A percentile compares a stretch with the other conserved stretches of the same genome.
phyloP scores from a whole-genome alignment of 92 coral and sea anemone genomes.

The Anthopleura xanthogrammica region DNA sequence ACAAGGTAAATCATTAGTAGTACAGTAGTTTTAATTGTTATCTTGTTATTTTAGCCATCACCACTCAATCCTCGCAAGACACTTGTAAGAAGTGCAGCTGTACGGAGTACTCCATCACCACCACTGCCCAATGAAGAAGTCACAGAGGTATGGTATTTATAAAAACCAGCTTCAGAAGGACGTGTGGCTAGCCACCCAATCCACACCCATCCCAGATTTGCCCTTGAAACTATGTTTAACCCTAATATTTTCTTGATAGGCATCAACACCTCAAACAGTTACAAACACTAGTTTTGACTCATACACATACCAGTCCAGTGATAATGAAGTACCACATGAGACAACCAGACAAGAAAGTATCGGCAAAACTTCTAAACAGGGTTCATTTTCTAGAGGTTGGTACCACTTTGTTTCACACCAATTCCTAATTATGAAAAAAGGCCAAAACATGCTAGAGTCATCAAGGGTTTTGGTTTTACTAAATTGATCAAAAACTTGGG shows the following conservation, averaged over 20 bases:
- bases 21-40: not conserved
- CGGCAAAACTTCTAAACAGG: conserved; percentile 54
- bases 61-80: conserved; percentile 52
- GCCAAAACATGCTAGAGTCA: too few relatives aligned
- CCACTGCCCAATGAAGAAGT: conserved; percentile 68
- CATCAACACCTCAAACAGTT: conserved; percentile 32
- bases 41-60: conserved; percentile 11
- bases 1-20: too few relatives aligned
- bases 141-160: conserved; percentile 37
- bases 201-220: too few relatives aligned
- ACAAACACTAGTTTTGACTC: conserved; percentile 77
- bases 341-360: conserved; percentile 63
- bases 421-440: not conserved
- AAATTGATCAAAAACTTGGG: too few relatives aligned
- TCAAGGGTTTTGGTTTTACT: too few relatives aligned
- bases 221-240: too few relatives aligned
- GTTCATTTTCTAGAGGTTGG: conserved; percentile 80
- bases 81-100: conserved; percentile 74
- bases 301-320: conserved; percentile 41
- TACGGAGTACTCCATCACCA: conserved; percentile 72
- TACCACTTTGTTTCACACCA: not conserved
- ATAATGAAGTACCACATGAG: conserved; percentile 73
- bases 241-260: conserved; percentile 30
- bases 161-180: too few relatives aligned
- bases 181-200: too few relatives aligned